Percentiles rank a stretch among this genome's conserved stretches.
Evolutionary conservation across 2,113 vertebrate genomes (phyloP).

Genomic region (Poeciliopsis retropinna): DNA sequence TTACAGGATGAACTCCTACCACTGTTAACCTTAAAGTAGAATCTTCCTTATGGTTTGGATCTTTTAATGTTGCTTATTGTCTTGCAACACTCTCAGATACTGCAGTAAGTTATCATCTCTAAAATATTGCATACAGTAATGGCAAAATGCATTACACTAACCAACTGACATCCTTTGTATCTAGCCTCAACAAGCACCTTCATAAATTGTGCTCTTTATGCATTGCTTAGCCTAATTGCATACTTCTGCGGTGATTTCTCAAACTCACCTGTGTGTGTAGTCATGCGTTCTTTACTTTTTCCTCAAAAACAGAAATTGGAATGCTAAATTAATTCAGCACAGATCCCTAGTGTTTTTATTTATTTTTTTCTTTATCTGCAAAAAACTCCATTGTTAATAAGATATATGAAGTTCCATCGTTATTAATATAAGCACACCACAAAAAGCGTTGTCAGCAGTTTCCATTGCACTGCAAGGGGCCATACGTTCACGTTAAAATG

Average conservation of each 20-base stretch:
- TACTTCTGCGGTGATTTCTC: conserved; percentile 10
- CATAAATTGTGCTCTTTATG: neutral
- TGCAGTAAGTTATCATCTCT: neutral
- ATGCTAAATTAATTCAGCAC: conserved; percentile 2
- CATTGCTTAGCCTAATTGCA: conserved; percentile 17
- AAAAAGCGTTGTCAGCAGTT: neutral
- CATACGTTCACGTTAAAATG: conserved; percentile 12
- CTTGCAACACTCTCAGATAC: neutral
- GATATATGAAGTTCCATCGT: neutral
- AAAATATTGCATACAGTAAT: neutral
- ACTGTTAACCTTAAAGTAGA: neutral
- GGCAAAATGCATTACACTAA: neutral
- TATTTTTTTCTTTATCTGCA: neutral
- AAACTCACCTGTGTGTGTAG: neutral
- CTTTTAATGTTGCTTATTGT: neutral
- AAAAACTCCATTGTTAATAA: conserved; percentile 12
- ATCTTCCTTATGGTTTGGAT: neutral
- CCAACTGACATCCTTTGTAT: neutral
- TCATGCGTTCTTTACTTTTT: neutral
- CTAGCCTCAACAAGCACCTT: neutral
- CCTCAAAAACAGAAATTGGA: conserved; percentile 3
- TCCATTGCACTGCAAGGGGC: neutral
- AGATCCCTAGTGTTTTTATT: neutral
- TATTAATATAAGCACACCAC: neutral
- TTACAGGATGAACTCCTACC: too few relatives aligned